Conservation (phyloP, 2,888 invertebrate genomes). For the Quadriops clusia region DNA sequence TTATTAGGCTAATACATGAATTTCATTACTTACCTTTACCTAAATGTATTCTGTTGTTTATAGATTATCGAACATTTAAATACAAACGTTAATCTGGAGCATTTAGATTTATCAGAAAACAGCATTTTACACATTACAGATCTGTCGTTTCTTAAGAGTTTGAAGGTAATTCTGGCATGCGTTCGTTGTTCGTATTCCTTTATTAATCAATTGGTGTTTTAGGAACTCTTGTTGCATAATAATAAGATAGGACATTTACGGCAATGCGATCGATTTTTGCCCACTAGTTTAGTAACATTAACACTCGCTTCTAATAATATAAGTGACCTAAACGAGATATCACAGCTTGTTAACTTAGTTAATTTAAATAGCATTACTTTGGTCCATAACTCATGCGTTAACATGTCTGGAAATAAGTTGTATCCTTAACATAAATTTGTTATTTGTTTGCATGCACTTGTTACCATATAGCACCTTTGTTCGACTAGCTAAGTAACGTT, state of each 20-base stretch:
- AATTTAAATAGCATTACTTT: slow-evolving; percentile 72
- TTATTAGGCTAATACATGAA: no score
- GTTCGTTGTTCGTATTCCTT: no score
- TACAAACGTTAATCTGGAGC: slow-evolving; percentile 67
- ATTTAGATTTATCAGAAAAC: slow-evolving; percentile 82
- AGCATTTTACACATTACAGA: slow-evolving; percentile 75
- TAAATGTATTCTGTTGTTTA: slow-evolving; percentile 20
- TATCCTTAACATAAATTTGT: slow-evolving; percentile 49
- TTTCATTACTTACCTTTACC: slow-evolving; percentile 2
- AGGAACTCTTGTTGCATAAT: slow-evolving; percentile 77
- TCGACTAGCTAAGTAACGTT: no score
- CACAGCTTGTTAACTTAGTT: slow-evolving; percentile 63
- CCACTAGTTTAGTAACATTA: slow-evolving; percentile 58
- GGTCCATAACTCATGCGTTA: slow-evolving; percentile 78
- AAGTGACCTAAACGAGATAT: slow-evolving; percentile 74
- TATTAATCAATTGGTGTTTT: slow-evolving; percentile 27
- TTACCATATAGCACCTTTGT: slow-evolving; percentile 7
- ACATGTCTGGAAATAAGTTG: slow-evolving; percentile 65
- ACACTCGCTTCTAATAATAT: slow-evolving; percentile 76
- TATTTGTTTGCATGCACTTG: slow-evolving; percentile 4
- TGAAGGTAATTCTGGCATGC: slow-evolving; percentile 52
- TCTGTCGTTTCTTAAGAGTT: slow-evolving; percentile 65
- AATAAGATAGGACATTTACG: slow-evolving; percentile 74
- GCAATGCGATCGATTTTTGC: slow-evolving; percentile 73
- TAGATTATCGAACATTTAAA: slow-evolving; percentile 80